phyloP scores from a whole-genome alignment of 2,797 vertebrate species.

The Epinephelus awoara region DNA sequence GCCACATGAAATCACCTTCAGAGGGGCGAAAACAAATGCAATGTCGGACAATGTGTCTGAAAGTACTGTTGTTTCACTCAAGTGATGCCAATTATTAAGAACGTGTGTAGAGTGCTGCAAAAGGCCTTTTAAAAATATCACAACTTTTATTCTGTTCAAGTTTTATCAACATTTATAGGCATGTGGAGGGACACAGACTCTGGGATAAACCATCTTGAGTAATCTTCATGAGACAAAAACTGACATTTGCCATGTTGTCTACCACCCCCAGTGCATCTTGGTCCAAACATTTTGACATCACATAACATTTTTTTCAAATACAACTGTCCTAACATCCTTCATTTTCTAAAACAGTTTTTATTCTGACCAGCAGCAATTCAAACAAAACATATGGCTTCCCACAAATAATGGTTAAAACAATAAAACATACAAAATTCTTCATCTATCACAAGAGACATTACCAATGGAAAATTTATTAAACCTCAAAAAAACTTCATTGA shows the following conservation, averaged over 20 bases:
- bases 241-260: conserved; percentile 15
- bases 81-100: conserved; percentile 34
- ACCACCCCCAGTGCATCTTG: conserved; percentile 35
- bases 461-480: conserved; percentile 58
- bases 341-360: conserved; percentile 73
- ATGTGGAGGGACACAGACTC: conserved; percentile 32
- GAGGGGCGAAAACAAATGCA: conserved; percentile 15
- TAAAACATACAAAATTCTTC: conserved; percentile 73
- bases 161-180: conserved; percentile 37
- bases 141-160: conserved; percentile 40
- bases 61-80: conserved; percentile 11
- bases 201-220: conserved; percentile 20
- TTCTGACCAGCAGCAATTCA: conserved; percentile 92
- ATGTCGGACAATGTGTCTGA: conserved; percentile 13
- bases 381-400: conserved; percentile 83
- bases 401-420: conserved; percentile 87
- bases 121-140: conserved; percentile 19
- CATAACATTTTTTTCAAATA: conserved; percentile 45
- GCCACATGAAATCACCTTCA: conserved; percentile 10
- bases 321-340: conserved; percentile 35
- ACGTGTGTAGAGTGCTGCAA: conserved; percentile 14
- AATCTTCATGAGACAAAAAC: conserved; percentile 20
- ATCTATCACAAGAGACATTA: conserved; percentile 74
- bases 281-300: conserved; percentile 41
- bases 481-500: conserved; percentile 53